Evolutionary conservation across 2,113 vertebrate species (phyloP).

Genomic region (Silurus glanis): DNA sequence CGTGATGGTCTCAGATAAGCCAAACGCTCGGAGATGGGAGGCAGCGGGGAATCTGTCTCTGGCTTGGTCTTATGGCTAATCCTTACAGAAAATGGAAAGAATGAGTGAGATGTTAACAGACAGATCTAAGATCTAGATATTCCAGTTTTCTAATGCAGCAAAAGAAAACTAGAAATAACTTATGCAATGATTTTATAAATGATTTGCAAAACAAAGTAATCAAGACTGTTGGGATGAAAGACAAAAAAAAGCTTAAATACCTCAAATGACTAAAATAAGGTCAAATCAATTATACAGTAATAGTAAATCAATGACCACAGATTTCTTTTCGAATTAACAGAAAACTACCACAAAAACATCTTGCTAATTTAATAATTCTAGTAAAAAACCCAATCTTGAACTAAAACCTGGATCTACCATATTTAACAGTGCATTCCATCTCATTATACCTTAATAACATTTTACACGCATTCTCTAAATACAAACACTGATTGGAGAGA

Average conservation of each 20-base stretch:
- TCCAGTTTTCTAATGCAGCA: not conserved
- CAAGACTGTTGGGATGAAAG: not conserved
- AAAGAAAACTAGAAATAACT: not conserved
- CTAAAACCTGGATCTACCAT: not conserved
- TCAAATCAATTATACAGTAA: not conserved
- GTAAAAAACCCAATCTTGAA: not conserved
- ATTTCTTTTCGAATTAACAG: not conserved
- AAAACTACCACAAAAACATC: not conserved
- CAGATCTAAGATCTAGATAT: not conserved
- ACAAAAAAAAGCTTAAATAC: not conserved
- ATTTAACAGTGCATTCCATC: not conserved
- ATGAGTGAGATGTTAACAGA: not conserved
- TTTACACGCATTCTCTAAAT: not conserved
- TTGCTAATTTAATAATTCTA: not conserved
- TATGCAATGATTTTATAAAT: not conserved
- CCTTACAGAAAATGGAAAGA: not conserved
- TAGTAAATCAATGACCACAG: not conserved
- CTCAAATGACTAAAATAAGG: not conserved
- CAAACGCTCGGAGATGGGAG: constrained; percentile 80
- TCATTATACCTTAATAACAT: not conserved
- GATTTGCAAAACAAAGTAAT: not conserved
- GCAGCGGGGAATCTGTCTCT: constrained; percentile 75
- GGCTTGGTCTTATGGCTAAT: constrained; percentile 37
- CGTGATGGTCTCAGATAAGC: constrained; percentile 81
- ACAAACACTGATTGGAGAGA: not conserved